Evolutionary conservation across 2,113 vertebrate species (phyloP), one percentile per base, ranked within the genome.

Genomic region (Barbus barbus): DNA sequence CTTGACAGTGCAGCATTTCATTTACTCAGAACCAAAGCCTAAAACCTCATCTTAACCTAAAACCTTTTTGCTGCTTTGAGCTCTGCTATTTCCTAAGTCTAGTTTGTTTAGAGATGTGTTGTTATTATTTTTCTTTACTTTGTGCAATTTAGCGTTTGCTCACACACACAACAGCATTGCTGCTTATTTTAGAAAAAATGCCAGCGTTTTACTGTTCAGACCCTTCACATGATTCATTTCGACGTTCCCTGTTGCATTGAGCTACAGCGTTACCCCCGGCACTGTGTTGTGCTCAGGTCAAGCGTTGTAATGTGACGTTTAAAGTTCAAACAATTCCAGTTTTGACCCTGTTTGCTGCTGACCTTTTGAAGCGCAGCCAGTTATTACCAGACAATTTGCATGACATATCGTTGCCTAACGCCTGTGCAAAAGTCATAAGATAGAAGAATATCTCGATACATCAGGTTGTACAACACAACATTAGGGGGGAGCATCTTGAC

Each of bases 331-430:
- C 72, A 53, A 53, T 77, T 77, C 74, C 74, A 77, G 51, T 44
- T 63, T 78, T 78, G 56, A 61, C 36, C 75, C 28, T 26, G 33
- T 61, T 79, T 79, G 12, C 56, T 31, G 16, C 51, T 77, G 74
- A 53, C 74, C 74, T 77, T 77, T 75, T 53, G 51, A 56, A 77
- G 46, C 48, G 4, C 46, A 28, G 74, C 74, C 44, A 31, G 74
- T 56, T 56, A 56, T 77, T 77, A 79, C 77, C 22, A 78, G 76
- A 80, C 33, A 46, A 69, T 69, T 69, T 69, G 63, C 79, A 69
- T 67, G 61, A 53, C 26, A 31, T 53, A 51, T n/a, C 2, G 31
- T 51, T 31, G 28, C 9, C 44, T 12, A 5, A 28, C 28, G 12
- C 20, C 44, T 33, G 51, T 75, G 72, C 44, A 75, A 75, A 67